Evolutionary conservation across 2,888 invertebrate genomes (phyloP).

Genomic region (Chorisops tibialis): DNA sequence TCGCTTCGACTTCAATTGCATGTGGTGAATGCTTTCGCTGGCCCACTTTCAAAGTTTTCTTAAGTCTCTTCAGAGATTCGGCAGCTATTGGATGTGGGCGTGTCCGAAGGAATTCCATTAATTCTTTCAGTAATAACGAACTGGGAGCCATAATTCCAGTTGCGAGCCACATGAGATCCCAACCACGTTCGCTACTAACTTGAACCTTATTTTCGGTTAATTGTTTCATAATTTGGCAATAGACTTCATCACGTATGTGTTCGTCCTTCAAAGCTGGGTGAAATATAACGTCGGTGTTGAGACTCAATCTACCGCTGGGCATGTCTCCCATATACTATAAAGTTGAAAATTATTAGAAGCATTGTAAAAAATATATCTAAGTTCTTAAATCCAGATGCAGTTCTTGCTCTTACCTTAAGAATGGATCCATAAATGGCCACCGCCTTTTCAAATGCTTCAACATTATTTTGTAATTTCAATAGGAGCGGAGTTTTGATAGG

Average conservation of each 20-base stretch:
- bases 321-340: conserved; percentile 81
- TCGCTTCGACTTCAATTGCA: conserved; percentile 91
- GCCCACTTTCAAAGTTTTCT: conserved; percentile 72
- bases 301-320: conserved; percentile 72
- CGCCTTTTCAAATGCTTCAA: conserved; percentile 69
- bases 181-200: conserved; percentile 83
- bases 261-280: conserved; percentile 71
- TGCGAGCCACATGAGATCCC: conserved; percentile 91
- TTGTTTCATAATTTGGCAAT: conserved; percentile 93
- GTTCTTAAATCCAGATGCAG: background rate
- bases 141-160: conserved; percentile 80
- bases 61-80: conserved; percentile 77
- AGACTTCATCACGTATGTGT: conserved; percentile 81
- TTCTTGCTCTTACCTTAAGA: conserved; percentile 63
- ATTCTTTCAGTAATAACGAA: conserved; percentile 69
- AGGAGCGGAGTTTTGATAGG: conserved; percentile 80
- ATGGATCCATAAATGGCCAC: conserved; percentile 72
- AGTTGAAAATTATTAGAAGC: background rate
- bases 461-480: conserved; percentile 68
- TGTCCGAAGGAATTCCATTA: conserved; percentile 72
- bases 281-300: conserved; percentile 87
- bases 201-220: conserved; percentile 81
- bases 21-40: conserved; percentile 82
- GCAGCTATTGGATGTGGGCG: conserved; percentile 71
- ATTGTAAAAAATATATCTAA: background rate